Evolutionary conservation across 2,113 vertebrate species (phyloP), one percentile per base, ranked within the genome.

Genomic region (Paralichthys olivaceus): DNA sequence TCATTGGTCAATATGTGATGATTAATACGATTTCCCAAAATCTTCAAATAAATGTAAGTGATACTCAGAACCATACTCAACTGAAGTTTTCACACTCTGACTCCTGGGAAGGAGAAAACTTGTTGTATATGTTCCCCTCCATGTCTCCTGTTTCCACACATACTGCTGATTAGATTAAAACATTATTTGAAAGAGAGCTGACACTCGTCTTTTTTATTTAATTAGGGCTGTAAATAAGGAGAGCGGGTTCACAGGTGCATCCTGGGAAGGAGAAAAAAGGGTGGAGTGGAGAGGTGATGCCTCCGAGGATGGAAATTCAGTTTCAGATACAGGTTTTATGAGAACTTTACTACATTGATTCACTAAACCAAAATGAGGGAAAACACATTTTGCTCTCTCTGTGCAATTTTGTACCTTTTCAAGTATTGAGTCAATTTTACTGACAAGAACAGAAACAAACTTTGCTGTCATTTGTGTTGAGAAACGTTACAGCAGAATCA

Each of bases 241-340:
- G 56, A 61, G 4, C 53, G 68, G 71, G 45, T 14, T 7, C 43
- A 56, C 82, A 87, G 79, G 65, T 86, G 70, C 79, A 84, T 87
- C 81, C 78, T 81, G 71, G 47, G 23, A 59, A 66, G 23, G 57
- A 29, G 37, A 34, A 8, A 34, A 34, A 34, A 47, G 63, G 63
- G 59, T 54, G 34, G 64, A 53, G 53, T 1, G 29, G 43, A 78
- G 67, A 63, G 11, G 28, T 63, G 56, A 77, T 40, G 76, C 69
- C 58, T 80, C 72, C 72, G 58, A 81, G 59, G 32, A 77, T 64
- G 54, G 72, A 28, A 59, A 53, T 54, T 70, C 23, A 63, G 49
- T 82, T 84, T 66, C 6, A 75, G 29, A 43, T 73, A 0, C 26
- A 26, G 7, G 17, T 51, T 51, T 7, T 2, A 20, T 20, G 5